Evolutionary conservation across 2,113 vertebrate species (phyloP).

Genomic region (Ardeotis arabs): DNA sequence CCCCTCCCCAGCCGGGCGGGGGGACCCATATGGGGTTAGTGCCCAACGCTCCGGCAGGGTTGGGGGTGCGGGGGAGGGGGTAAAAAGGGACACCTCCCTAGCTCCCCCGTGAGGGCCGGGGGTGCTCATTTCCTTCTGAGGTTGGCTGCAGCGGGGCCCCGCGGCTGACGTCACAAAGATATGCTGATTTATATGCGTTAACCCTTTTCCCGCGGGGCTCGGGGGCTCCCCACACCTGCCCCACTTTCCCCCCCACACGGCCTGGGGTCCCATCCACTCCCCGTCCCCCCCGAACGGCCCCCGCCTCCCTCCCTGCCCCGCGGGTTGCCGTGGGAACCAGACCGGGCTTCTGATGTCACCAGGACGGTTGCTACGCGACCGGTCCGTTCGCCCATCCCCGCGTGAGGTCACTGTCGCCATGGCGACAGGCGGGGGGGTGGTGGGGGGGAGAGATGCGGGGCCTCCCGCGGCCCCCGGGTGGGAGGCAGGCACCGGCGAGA

Average conservation of each 20-base stretch:
- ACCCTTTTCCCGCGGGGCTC: not conserved
- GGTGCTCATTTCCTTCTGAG: not conserved
- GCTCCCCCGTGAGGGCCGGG: not conserved
- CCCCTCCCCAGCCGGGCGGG: not conserved
- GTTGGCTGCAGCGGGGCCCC: not conserved
- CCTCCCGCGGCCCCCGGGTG: not conserved
- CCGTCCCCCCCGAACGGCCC: not conserved
- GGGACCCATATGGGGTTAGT: accelerated
- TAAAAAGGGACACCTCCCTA: not conserved
- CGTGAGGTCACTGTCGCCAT: conserved; percentile 58
- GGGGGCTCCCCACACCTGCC: not conserved
- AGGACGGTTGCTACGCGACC: conserved; percentile 70
- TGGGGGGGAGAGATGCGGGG: not conserved
- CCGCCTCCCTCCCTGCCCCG: not conserved
- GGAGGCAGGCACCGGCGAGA: not conserved
- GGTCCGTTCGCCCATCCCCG: conserved; percentile 10
- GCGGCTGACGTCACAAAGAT: not conserved
- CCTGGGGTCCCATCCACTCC: not conserved
- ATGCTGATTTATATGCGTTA: not conserved
- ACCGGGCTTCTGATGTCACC: conserved; percentile 70
- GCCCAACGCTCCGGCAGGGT: too few species aligned
- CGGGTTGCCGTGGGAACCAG: conserved; percentile 74
- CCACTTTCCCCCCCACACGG: not conserved
- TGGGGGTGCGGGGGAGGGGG: not conserved
- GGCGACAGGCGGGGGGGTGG: not conserved